A percentile compares a stretch with the other conserved stretches of the same genome.
These are phyloP conservation scores for Nyctalus aviator DNA, from an alignment of 2,797 vertebrate genomes.

Conservation along the genomic window DNA sequence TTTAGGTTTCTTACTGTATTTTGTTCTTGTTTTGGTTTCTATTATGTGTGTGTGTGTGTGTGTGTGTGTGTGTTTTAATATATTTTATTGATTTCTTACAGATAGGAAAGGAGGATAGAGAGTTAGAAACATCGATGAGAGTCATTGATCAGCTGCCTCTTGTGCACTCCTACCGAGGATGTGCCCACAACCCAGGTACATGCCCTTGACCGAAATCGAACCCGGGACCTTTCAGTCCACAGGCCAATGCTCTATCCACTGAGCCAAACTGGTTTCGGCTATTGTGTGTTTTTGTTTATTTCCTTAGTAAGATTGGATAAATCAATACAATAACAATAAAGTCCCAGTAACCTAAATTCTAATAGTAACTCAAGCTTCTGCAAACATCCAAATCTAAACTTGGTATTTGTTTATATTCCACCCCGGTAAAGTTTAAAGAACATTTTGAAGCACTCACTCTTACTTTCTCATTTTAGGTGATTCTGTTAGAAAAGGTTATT, in stretches of 20 bases:
- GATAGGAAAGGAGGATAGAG: too few species aligned
- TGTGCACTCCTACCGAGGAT: too few species aligned
- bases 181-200: too few species aligned
- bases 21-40: not conserved
- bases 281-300: not conserved
- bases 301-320: not conserved
- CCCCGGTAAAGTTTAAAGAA: constrained; percentile 24
- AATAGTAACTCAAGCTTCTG: not conserved
- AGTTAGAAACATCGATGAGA: too few species aligned
- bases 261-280: too few species aligned
- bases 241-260: too few species aligned
- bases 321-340: not conserved
- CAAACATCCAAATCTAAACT: not conserved
- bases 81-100: too few species aligned
- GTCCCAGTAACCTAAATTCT: not conserved
- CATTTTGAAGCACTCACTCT: constrained; percentile 41
- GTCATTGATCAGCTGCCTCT: too few species aligned
- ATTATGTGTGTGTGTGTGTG: too few species aligned
- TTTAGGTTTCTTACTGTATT: not conserved
- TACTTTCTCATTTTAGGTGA: constrained; percentile 70
- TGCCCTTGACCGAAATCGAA: too few species aligned
- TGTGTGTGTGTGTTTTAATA: too few species aligned
- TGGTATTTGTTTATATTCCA: not conserved
- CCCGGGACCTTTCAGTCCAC: too few species aligned
- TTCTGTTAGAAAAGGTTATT: constrained; percentile 76